Evolutionary conservation across 2,113 vertebrate genomes (phyloP).

Genomic region (Psettodes erumei): DNA sequence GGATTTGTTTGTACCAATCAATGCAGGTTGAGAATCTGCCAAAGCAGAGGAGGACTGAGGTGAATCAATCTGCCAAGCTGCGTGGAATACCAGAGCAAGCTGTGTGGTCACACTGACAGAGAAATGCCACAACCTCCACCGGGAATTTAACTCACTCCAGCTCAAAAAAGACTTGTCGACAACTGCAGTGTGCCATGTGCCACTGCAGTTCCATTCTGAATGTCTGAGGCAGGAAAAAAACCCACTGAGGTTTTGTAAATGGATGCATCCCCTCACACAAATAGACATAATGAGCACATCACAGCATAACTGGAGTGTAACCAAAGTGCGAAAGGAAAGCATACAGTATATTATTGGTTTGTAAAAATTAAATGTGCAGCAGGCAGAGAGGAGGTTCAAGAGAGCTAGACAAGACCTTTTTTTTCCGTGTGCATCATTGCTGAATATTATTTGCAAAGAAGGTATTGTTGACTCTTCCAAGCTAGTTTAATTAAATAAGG

Average conservation of each 20-base stretch:
- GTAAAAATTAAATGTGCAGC: conserved; percentile 27
- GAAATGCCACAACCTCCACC: conserved; percentile 46
- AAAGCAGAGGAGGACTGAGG: conserved; percentile 51
- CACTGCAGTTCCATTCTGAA: neutral
- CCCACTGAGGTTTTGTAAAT: neutral
- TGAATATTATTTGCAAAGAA: conserved; percentile 10
- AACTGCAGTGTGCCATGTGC: neutral
- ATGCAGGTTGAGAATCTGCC: conserved; percentile 59
- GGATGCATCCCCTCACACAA: conserved; percentile 10
- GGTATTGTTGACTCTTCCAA: conserved; percentile 1
- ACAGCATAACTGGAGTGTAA: conserved; percentile 20
- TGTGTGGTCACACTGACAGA: conserved; percentile 44
- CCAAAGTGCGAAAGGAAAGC: conserved; percentile 13
- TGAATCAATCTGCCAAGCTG: conserved; percentile 64
- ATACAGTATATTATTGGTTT: conserved; percentile 18
- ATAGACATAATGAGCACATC: conserved; percentile 33
- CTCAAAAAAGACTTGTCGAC: neutral
- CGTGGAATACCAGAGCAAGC: conserved; percentile 41
- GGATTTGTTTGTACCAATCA: conserved; percentile 67
- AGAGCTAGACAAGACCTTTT: conserved; percentile 1
- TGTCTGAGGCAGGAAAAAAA: neutral
- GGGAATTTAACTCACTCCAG: conserved; percentile 24
- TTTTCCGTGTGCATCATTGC: conserved; percentile 16
- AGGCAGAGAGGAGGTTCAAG: conserved; percentile 17
- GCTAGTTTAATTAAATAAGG: conserved; percentile 48